Conservation (phyloP, 2,113 vertebrate genomes). For the Ammodytes marinus region DNA sequence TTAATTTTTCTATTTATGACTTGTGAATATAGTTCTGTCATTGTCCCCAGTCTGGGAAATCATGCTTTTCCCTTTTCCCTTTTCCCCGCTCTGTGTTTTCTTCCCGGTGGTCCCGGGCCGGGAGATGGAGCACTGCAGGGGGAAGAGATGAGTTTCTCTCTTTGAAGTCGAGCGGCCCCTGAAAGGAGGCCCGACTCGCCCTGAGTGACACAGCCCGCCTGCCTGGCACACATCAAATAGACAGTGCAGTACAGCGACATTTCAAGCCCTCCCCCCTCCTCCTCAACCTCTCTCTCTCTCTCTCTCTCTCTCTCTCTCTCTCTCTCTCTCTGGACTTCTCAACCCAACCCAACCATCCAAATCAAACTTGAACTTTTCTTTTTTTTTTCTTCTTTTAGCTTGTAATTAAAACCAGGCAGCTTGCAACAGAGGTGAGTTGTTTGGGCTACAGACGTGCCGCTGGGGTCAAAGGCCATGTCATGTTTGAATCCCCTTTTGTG, state of each 20-base stretch:
- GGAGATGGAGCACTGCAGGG: conserved; percentile 63
- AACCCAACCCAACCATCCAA: conserved; percentile 42
- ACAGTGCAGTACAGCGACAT: conserved; percentile 55
- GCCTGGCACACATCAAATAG: conserved; percentile 78
- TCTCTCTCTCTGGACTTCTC: conserved; percentile 36
- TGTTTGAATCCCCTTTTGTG: conserved; percentile 54
- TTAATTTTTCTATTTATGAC: conserved; percentile 51
- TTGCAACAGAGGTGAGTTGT: conserved; percentile 73
- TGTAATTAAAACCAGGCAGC: conserved; percentile 78
- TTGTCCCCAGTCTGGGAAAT: conserved; percentile 60
- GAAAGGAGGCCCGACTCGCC: conserved; percentile 52
- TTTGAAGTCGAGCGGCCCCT: conserved; percentile 78
- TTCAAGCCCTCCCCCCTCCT: conserved; percentile 33
- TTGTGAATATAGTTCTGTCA: conserved; percentile 58
- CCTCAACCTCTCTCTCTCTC: neutral
- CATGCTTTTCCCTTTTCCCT: conserved; percentile 53
- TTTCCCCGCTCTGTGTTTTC: conserved; percentile 54
- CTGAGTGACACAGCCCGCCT: conserved; percentile 69
- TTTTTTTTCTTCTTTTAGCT: conserved; percentile 52
- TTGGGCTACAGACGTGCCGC: conserved; percentile 76
- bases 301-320: too few species aligned
- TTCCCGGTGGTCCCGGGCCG: conserved; percentile 73
- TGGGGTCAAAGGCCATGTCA: conserved; percentile 69
- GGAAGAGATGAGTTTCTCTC: conserved; percentile 73
- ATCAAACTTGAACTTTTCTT: conserved; percentile 62